These are phyloP conservation scores for Apostichopus parvimensis DNA, from an alignment of 35 echinoderm and acorn worm species.

Conservation along the genomic window DNA sequence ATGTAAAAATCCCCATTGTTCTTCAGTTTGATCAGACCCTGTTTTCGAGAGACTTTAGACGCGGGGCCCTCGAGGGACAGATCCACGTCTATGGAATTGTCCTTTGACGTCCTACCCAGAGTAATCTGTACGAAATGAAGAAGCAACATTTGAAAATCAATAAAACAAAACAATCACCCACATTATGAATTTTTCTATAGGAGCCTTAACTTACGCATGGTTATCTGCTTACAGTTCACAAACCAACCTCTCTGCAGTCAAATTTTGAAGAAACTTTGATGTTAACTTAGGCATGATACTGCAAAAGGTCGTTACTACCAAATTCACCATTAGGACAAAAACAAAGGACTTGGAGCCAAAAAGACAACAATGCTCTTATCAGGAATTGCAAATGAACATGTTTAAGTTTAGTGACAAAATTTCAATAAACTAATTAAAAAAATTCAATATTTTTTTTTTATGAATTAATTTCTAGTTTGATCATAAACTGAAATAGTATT, in stretches of 20 bases:
- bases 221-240: too few relatives aligned
- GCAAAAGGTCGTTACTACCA: too few relatives aligned
- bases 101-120: conserved; percentile 78
- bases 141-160: background rate
- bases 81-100: conserved; percentile 91
- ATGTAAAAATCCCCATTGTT: conserved; percentile 98
- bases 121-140: conserved; percentile 64
- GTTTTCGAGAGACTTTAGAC: conserved; percentile 87
- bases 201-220: too few relatives aligned
- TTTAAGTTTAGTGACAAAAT: too few relatives aligned
- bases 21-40: conserved; percentile 90
- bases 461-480: too few relatives aligned
- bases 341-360: too few relatives aligned
- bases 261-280: too few relatives aligned
- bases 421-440: background rate
- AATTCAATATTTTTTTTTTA: background rate
- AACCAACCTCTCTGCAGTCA: too few relatives aligned
- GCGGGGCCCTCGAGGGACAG: conserved; percentile 90
- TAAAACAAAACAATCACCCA: background rate
- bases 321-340: too few relatives aligned
- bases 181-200: too few relatives aligned
- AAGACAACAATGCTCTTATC: background rate
- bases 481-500: too few relatives aligned
- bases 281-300: too few relatives aligned
- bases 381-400: background rate